Percentiles rank a stretch among this genome's conserved stretches.
These are phyloP conservation scores for Stenoptilia bipunctidactyla DNA, from an alignment of 2,888 invertebrate species.

Conservation along the genomic window DNA sequence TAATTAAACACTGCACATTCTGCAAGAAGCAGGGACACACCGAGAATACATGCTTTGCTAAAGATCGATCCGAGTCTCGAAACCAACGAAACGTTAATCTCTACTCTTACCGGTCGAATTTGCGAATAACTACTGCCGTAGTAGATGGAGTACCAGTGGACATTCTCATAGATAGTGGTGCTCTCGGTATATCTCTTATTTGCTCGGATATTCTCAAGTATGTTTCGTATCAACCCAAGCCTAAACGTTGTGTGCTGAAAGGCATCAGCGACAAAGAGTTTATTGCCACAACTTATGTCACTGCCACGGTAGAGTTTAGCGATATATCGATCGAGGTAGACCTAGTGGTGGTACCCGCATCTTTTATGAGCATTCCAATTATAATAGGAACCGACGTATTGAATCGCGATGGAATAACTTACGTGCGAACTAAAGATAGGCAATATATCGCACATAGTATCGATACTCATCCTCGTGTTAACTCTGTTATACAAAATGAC, in stretches of 20 bases:
- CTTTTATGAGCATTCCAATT: conserved; percentile 9
- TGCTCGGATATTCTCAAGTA: conserved; percentile 10
- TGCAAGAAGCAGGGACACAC: conserved; percentile 9
- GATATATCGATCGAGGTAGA: conserved; percentile 8
- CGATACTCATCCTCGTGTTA: too few species aligned
- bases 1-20: conserved; percentile 6
- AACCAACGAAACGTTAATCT: conserved; percentile 7
- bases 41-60: conserved; percentile 6
- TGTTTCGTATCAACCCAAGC: conserved; percentile 6
- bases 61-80: conserved; percentile 4
- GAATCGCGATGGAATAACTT: conserved; percentile 10
- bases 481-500: too few species aligned
- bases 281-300: conserved; percentile 6
- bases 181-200: conserved; percentile 13
- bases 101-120: neutral
- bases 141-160: conserved; percentile 8
- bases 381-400: conserved; percentile 13
- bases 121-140: too few species aligned
- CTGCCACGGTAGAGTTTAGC: conserved; percentile 10
- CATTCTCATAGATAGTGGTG: conserved; percentile 17
- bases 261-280: conserved; percentile 9
- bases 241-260: conserved; percentile 5
- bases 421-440: conserved; percentile 8
- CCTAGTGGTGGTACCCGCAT: conserved; percentile 8
- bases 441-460: conserved; percentile 7